A percentile compares a stretch with the other conserved stretches of the same genome.
phyloP scores from a whole-genome alignment of 2,888 invertebrate species.

The Spatulosminthurus flaviceps region DNA sequence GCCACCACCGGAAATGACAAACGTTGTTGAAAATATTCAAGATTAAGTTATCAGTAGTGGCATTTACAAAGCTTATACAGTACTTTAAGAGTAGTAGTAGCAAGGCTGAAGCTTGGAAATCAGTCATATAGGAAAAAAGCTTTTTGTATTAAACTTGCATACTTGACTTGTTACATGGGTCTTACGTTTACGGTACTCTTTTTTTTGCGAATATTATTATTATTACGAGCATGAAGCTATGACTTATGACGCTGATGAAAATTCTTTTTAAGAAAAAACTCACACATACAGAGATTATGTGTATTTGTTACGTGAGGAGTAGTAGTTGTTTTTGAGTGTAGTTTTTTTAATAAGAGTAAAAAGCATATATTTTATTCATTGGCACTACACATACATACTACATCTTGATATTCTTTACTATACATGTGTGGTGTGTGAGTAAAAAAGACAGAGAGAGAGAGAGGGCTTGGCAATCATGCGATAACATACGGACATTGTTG shows the following conservation, averaged over 20 bases:
- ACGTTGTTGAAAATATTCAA: neutral
- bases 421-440: neutral
- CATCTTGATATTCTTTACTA: no score
- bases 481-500: neutral
- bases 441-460: neutral
- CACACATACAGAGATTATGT: neutral
- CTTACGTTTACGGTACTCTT: neutral
- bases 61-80: no score
- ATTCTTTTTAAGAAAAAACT: neutral
- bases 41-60: neutral
- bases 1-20: neutral
- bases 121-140: neutral
- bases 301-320: slow-evolving; percentile 18
- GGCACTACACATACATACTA: no score
- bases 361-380: neutral
- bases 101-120: no score
- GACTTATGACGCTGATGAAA: neutral
- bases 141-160: neutral
- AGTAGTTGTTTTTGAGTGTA: neutral
- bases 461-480: slow-evolving; percentile 1
- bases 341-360: neutral
- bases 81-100: no score
- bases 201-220: neutral
- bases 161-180: neutral
- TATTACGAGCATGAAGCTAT: neutral